Evolutionary conservation across 2,113 vertebrate species (phyloP).

Genomic region (Stegostoma tigrinum): DNA sequence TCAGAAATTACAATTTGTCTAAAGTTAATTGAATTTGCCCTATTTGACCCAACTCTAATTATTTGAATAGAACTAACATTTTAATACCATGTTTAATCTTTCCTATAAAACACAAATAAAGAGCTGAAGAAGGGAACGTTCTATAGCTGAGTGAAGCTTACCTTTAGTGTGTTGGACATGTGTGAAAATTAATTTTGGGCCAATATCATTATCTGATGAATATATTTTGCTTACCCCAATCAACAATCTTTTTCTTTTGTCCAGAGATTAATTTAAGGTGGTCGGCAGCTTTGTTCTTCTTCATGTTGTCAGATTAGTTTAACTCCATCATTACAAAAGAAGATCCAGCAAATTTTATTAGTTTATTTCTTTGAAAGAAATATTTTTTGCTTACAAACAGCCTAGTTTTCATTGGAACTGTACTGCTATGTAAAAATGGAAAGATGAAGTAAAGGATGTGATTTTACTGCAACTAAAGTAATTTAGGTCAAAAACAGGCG

Average conservation of each 20-base stretch:
- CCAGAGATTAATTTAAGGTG: background rate
- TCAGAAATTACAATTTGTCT: background rate
- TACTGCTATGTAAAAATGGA: background rate
- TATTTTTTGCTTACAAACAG: background rate
- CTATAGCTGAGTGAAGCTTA: background rate
- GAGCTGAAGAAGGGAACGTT: background rate
- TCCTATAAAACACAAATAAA: background rate
- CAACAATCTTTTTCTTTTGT: background rate
- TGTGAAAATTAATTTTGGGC: background rate
- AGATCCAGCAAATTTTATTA: background rate
- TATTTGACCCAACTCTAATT: background rate
- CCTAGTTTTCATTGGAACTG: background rate
- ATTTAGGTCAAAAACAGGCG: background rate
- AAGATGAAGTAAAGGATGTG: background rate
- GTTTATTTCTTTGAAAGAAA: background rate
- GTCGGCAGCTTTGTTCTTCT: background rate
- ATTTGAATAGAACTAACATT: background rate
- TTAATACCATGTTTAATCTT: background rate
- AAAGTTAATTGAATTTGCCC: background rate
- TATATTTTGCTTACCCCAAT: background rate
- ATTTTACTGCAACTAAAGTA: background rate
- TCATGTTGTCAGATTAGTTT: background rate
- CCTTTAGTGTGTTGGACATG: background rate
- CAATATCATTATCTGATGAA: background rate
- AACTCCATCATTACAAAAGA: background rate